A percentile compares a stretch with the other conserved stretches of the same genome.
These are phyloP conservation scores for Spea multiplicata DNA, from an alignment of 2,113 vertebrate species.

Conservation along the genomic window DNA sequence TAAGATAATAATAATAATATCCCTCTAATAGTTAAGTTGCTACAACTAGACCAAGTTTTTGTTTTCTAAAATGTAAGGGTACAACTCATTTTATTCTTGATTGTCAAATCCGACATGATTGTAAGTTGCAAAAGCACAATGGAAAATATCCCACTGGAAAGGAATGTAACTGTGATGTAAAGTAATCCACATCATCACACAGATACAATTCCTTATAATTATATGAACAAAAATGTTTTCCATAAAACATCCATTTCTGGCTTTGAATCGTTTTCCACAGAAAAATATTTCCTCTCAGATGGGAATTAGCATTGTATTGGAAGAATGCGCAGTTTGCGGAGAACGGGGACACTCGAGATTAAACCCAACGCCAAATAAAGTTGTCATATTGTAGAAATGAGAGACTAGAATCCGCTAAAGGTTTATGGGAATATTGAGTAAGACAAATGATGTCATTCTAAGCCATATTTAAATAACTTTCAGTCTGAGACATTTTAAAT, in stretches of 20 bases:
- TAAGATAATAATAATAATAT: no score
- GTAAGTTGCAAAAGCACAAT: no score
- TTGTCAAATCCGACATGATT: no score
- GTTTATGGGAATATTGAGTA: slow-evolving; percentile 22
- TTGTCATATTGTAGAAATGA: background rate
- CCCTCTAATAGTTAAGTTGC: no score
- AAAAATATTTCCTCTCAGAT: background rate
- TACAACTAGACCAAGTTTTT: no score
- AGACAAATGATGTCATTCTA: background rate
- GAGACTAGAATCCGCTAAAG: background rate
- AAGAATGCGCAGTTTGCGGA: slow-evolving; percentile 9
- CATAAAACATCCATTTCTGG: background rate
- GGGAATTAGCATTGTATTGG: background rate
- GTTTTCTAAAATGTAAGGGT: no score
- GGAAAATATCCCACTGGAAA: no score
- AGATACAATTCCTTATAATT: background rate
- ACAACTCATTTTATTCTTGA: no score
- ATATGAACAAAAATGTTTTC: background rate
- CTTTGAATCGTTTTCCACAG: background rate
- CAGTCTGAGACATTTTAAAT: background rate
- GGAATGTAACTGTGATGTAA: no score
- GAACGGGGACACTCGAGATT: background rate
- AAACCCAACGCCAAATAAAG: background rate
- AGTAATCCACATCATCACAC: background rate
- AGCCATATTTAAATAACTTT: background rate